Conservation (phyloP, 2,113 vertebrate species). For the rabbit (Oryctolagus cuniculus) region mOryCun1.1 NC_091433.1:32380501-32381000, state of each 20-base stretch:
- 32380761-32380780: slow-evolving; percentile 35
- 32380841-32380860: slow-evolving; percentile 10
- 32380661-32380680: neutral
- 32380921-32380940: too few relatives aligned
- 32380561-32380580: neutral
- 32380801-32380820: neutral
- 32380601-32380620: neutral
- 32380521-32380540: neutral
- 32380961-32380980: neutral
- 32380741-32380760: neutral
- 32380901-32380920: accelerated
- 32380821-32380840: neutral
- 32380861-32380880: neutral
- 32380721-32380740: neutral
- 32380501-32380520: neutral
- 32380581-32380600: neutral
- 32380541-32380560: neutral
- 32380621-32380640: neutral
- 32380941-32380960: too few relatives aligned
- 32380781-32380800: slow-evolving; percentile 10
- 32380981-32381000: slow-evolving; percentile 2
- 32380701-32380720: neutral
- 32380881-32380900: neutral
- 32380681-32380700: neutral
- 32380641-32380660: neutral